A percentile compares a stretch with the other conserved stretches of the same genome.
Evolutionary conservation across 2,888 invertebrate species (phyloP).

Genomic region (Synergus umbraculus): DNA sequence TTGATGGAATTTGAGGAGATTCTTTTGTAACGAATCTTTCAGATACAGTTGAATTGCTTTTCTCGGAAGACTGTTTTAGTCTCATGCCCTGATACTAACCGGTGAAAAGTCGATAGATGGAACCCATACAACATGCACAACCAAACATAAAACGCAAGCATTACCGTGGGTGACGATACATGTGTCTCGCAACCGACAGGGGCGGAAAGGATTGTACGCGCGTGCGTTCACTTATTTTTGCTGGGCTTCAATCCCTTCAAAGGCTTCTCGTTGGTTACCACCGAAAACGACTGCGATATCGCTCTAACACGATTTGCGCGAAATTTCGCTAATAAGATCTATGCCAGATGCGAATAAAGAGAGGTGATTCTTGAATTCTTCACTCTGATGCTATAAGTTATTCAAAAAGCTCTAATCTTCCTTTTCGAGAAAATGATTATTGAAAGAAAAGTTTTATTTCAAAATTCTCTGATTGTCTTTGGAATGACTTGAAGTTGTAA

Average conservation of each 20-base stretch:
- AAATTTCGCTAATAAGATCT: slow-evolving; percentile 45
- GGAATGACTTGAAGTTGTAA: too few relatives aligned
- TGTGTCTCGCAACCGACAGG: slow-evolving; percentile 33
- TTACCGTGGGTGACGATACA: slow-evolving; percentile 37
- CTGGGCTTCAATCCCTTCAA: slow-evolving; percentile 52
- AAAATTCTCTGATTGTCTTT: background rate
- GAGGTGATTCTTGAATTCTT: slow-evolving; percentile 6
- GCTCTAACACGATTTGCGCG: slow-evolving; percentile 43
- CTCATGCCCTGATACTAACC: background rate
- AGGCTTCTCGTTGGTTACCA: slow-evolving; percentile 50
- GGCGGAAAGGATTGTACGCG: slow-evolving; percentile 38
- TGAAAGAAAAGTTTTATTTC: background rate
- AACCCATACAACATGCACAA: slow-evolving; percentile 41
- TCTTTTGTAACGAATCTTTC: background rate
- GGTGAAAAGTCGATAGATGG: slow-evolving; percentile 41
- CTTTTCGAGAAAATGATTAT: background rate
- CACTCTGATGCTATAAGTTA: background rate
- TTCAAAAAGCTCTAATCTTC: background rate
- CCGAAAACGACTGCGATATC: slow-evolving; percentile 47
- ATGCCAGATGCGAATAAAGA: background rate
- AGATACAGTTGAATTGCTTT: slow-evolving; percentile 1
- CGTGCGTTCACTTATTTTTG: slow-evolving; percentile 51
- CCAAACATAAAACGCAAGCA: slow-evolving; percentile 41
- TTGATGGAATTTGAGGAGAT: background rate
- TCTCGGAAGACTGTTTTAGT: background rate